Evolutionary conservation across 2,888 invertebrate genomes (phyloP).

Genomic region (Barypeithes pellucidus): DNA sequence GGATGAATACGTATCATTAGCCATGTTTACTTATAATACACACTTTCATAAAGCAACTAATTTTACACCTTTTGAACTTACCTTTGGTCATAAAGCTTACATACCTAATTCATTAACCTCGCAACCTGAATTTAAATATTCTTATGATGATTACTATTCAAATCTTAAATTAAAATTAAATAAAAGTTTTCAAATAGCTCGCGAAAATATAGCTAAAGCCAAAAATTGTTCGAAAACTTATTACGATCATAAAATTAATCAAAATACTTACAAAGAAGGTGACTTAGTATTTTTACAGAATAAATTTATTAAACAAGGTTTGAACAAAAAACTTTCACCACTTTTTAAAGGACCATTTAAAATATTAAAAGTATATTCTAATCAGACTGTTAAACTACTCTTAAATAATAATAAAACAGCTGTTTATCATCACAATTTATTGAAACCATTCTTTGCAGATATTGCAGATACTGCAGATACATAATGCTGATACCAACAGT

Average conservation of each 20-base stretch:
- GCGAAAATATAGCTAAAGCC: conserved; percentile 14
- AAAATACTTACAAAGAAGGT: conserved; percentile 1
- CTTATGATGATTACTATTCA: conserved; percentile 56
- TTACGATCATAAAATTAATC: conserved; percentile 18
- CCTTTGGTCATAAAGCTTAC: conserved; percentile 61
- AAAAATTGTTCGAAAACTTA: conserved; percentile 23
- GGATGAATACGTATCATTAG: conserved; percentile 32
- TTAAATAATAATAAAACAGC: conserved; percentile 30
- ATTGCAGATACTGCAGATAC: too few species aligned
- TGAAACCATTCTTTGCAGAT: conserved; percentile 31
- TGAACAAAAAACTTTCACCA: conserved; percentile 15
- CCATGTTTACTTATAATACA: conserved; percentile 40
- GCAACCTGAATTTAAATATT: conserved; percentile 57
- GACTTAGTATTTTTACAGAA: conserved; percentile 25
- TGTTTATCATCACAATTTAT: conserved; percentile 32
- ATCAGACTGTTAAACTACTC: conserved; percentile 21
- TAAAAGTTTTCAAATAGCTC: conserved; percentile 56
- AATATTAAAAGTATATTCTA: conserved; percentile 3
- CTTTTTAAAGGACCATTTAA: conserved; percentile 15
- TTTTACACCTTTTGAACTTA: conserved; percentile 63
- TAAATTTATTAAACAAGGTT: conserved; percentile 9
- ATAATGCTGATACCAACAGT: too few species aligned
- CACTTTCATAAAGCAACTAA: conserved; percentile 55
- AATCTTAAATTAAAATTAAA: conserved; percentile 57
- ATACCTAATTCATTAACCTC: conserved; percentile 58